phyloP scores from a whole-genome alignment of 2,888 invertebrate genomes.

The Drosophila multiciliata region DNA sequence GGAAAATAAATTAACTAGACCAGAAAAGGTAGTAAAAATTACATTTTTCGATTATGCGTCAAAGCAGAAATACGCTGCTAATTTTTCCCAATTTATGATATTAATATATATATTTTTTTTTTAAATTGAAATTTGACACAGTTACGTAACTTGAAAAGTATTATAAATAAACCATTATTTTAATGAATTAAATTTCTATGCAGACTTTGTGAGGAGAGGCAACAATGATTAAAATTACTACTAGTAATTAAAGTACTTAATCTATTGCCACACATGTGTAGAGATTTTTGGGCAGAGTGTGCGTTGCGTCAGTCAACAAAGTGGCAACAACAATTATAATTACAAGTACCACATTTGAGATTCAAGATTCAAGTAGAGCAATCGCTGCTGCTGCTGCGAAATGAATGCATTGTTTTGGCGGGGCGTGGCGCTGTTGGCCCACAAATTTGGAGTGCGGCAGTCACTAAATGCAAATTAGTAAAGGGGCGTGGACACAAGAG shows the following conservation, averaged over 20 bases:
- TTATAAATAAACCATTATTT: no score
- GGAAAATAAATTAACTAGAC: slow-evolving; percentile 61
- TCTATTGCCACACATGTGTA: neutral
- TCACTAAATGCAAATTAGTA: slow-evolving; percentile 75
- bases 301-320: slow-evolving; percentile 63
- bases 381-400: slow-evolving; percentile 18
- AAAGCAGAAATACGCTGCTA: neutral
- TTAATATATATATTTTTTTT: neutral
- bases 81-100: neutral
- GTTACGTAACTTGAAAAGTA: neutral
- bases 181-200: neutral
- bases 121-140: neutral
- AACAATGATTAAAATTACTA: neutral
- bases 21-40: slow-evolving; percentile 23
- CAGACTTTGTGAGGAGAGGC: neutral
- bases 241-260: neutral
- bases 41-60: neutral
- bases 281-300: slow-evolving; percentile 9
- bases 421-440: slow-evolving; percentile 54
- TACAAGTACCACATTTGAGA: slow-evolving; percentile 28
- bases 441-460: slow-evolving; percentile 49
- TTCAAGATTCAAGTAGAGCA: slow-evolving; percentile 27
- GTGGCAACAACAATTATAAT: slow-evolving; percentile 66
- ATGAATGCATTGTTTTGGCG: slow-evolving; percentile 67
- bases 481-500: slow-evolving; percentile 29